Evolutionary conservation across 2,888 invertebrate species (phyloP), one percentile per base, ranked within the genome.

Genomic region (Lycaena phlaeas): DNA sequence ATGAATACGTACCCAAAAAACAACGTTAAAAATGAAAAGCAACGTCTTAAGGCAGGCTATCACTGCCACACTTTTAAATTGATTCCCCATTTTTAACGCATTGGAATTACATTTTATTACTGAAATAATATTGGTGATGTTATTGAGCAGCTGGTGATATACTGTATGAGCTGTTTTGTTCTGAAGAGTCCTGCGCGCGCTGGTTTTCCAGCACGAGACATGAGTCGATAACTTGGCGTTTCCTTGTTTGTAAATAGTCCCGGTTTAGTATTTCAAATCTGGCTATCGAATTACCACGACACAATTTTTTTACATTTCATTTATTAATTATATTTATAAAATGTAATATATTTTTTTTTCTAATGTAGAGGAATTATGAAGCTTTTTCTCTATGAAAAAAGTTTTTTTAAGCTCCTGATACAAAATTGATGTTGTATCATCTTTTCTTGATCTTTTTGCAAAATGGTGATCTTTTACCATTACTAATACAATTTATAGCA

Each of bases 1-100:
- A n/a, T n/a, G n/a, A n/a, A n/a, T 12, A 84, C 91, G 89, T 74
- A 94, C 94, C 92, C 91, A 92, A 73, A 94, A 93, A 17, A 90
- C 75, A 53, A 92, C 86, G 74, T 94, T 94, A 78, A 93, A 94
- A 40, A 91, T 75, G 86, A 93, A 92, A 46, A 94, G 81, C 27
- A 93, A 76, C 1, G 90, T 89, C 67, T 93, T 94, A 77, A 93
- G 88, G 68, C 92, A 92, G 49, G 91, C 90, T 70, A 92, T 89
- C 17, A 91, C 89, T 28, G 92, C 91, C 49, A 90, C 88, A 50
- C 89, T 90, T 68, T 91, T 90, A 51, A 91, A 82, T 57, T 89
- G 87, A 62, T 90, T 90, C n/a, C 89, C 89, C 92, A 92, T 92
- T 49, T 22, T 50, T 15, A 17, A 27, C 11, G 27, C n/a, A 14